These are phyloP conservation scores for Latrodectus hesperus DNA, from an alignment of 2,888 invertebrate genomes.

Conservation along the genomic window DNA sequence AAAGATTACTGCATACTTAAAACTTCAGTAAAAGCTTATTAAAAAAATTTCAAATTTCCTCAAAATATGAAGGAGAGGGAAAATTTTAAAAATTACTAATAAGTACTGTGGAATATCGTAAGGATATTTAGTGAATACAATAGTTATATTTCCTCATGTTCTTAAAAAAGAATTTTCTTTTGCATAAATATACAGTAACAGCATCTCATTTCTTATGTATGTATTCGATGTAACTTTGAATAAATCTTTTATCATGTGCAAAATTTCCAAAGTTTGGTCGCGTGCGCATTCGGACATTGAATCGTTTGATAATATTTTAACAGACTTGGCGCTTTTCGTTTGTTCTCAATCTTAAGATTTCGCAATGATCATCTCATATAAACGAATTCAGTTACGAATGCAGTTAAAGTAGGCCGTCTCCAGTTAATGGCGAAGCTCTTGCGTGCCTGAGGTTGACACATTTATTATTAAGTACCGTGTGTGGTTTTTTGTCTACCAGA, in stretches of 20 bases:
- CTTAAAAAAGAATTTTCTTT: too few relatives aligned
- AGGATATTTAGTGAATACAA: too few relatives aligned
- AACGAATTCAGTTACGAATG: constrained; percentile 9
- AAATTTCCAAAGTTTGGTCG: constrained; percentile 7
- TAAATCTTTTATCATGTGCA: background rate
- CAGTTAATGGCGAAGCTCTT: constrained; percentile 20
- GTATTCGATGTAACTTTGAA: too few relatives aligned
- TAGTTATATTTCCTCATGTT: too few relatives aligned
- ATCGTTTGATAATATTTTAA: background rate
- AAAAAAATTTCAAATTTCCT: too few relatives aligned
- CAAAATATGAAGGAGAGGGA: too few relatives aligned
- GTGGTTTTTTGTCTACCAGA: constrained; percentile 40
- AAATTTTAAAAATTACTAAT: too few relatives aligned
- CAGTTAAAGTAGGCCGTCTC: constrained; percentile 15
- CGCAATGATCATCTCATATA: constrained; percentile 16
- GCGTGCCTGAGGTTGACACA: constrained; percentile 45
- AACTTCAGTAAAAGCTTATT: too few relatives aligned
- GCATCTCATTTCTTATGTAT: too few relatives aligned
- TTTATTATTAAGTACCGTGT: constrained; percentile 50
- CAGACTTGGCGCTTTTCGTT: constrained; percentile 2
- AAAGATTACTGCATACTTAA: too few relatives aligned
- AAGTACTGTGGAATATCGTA: too few relatives aligned
- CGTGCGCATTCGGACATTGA: constrained; percentile 27
- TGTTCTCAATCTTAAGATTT: constrained; percentile 27
- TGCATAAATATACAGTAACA: too few relatives aligned